These are phyloP conservation scores for Perithous albicinctus DNA, from an alignment of 2,888 invertebrate species.

Conservation along the genomic window DNA sequence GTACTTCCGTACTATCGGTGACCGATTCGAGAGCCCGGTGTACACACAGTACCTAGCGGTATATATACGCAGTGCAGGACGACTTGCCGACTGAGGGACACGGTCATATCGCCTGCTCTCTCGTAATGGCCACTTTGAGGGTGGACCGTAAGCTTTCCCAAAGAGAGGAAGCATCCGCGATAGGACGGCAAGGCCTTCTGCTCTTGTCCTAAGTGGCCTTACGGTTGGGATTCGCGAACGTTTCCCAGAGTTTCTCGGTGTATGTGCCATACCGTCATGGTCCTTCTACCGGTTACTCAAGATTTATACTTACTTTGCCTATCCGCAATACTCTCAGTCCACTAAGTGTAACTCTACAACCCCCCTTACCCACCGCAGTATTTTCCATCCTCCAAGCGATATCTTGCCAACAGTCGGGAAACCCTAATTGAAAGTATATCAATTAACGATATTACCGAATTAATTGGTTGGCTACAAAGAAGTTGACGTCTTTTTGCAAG, in stretches of 20 bases:
- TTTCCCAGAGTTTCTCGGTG: constrained; percentile 39
- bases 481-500: too few species aligned
- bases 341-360: constrained; percentile 16
- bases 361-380: constrained; percentile 13
- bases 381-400: constrained; percentile 39
- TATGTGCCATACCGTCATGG: constrained; percentile 9
- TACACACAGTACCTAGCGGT: constrained; percentile 34
- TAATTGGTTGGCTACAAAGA: neutral
- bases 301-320: constrained; percentile 79
- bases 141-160: constrained; percentile 79
- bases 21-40: constrained; percentile 26
- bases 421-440: constrained; percentile 76
- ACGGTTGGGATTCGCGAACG: constrained; percentile 74
- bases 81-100: constrained; percentile 42
- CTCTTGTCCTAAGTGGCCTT: constrained; percentile 80
- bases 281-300: constrained; percentile 31
- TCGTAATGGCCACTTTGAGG: constrained; percentile 83
- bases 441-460: constrained; percentile 43
- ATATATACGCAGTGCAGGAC: constrained; percentile 41
- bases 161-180: constrained; percentile 72
- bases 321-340: constrained; percentile 73
- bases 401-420: constrained; percentile 13
- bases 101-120: constrained; percentile 67
- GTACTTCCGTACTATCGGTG: constrained; percentile 19
- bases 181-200: constrained; percentile 52